A percentile compares a stretch with the other conserved stretches of the same genome.
Evolutionary conservation across 2,797 vertebrate genomes (phyloP).

Genomic region (Enteromius anoplus): DNA sequence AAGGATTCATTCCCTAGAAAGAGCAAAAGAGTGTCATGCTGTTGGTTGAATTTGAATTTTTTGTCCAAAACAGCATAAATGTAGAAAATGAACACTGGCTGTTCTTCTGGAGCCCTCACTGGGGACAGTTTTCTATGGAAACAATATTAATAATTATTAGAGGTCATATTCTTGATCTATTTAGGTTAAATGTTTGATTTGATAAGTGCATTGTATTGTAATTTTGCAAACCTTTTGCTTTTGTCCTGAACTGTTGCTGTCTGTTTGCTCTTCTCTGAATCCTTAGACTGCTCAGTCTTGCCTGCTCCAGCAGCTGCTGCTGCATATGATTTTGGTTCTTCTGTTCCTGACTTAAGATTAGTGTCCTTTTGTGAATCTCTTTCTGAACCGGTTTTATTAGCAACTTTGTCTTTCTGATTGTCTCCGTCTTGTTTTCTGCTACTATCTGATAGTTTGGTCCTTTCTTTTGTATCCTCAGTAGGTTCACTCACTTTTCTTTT

Average conservation of each 20-base stretch:
- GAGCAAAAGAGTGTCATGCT: constrained; percentile 37
- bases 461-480: neutral
- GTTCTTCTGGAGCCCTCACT: constrained; percentile 38
- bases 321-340: constrained; percentile 16
- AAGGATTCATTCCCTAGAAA: accelerated
- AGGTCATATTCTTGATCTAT: neutral
- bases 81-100: constrained; percentile 67
- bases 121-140: constrained; percentile 60
- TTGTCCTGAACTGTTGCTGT: neutral
- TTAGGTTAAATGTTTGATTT: neutral
- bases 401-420: neutral
- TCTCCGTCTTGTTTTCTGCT: neutral
- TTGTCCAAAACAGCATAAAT: constrained; percentile 73
- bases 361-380: neutral
- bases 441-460: neutral
- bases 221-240: neutral
- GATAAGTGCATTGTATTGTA: neutral
- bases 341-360: neutral
- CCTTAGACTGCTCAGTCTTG: neutral
- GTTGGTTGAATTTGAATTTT: constrained; percentile 63
- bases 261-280: neutral
- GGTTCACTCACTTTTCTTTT: neutral
- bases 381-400: neutral
- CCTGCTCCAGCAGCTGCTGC: neutral
- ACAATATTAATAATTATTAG: neutral